phyloP scores from a whole-genome alignment of 2,888 invertebrate genomes.

The Ophion slaviceki region DNA sequence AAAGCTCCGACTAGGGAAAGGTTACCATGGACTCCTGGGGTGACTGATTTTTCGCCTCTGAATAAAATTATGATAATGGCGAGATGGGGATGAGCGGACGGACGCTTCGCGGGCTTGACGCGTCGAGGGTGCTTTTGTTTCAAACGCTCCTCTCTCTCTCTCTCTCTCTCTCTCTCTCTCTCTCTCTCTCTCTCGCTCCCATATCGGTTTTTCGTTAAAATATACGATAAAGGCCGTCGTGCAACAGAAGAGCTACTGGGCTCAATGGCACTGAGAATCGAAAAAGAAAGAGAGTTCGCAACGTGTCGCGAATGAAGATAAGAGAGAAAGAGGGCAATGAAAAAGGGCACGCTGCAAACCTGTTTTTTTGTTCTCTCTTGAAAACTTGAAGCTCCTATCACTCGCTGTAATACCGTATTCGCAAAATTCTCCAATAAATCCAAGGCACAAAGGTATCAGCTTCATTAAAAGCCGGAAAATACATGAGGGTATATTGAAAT shows the following conservation, averaged over 20 bases:
- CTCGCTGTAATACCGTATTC: conserved; percentile 13
- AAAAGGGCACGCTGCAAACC: conserved; percentile 1
- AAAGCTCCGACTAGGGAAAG: conserved; percentile 30
- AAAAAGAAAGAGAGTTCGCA: conserved; percentile 52
- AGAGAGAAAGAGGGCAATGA: conserved; percentile 39
- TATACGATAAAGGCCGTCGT: conserved; percentile 57
- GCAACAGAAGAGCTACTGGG: conserved; percentile 38
- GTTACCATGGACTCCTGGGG: conserved; percentile 63
- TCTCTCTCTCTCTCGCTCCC: conserved; percentile 38
- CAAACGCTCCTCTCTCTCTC: conserved; percentile 62
- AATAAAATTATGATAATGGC: conserved; percentile 82
- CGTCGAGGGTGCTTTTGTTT: conserved; percentile 75
- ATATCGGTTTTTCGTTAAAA: conserved; percentile 59
- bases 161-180: background rate
- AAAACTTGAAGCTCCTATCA: conserved; percentile 24
- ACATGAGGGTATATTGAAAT: background rate
- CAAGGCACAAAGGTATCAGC: conserved; percentile 2
- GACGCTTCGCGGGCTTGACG: conserved; percentile 57
- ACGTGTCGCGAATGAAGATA: conserved; percentile 41
- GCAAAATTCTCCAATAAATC: conserved; percentile 18
- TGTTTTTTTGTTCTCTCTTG: conserved; percentile 21
- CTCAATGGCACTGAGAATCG: conserved; percentile 51
- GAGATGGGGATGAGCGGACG: conserved; percentile 51
- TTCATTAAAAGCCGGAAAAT: background rate
- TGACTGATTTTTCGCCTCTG: conserved; percentile 80